A percentile compares a stretch with the other conserved stretches of the same genome.
Evolutionary conservation across 2,113 vertebrate species (phyloP).

Genomic region (Progne subis): DNA sequence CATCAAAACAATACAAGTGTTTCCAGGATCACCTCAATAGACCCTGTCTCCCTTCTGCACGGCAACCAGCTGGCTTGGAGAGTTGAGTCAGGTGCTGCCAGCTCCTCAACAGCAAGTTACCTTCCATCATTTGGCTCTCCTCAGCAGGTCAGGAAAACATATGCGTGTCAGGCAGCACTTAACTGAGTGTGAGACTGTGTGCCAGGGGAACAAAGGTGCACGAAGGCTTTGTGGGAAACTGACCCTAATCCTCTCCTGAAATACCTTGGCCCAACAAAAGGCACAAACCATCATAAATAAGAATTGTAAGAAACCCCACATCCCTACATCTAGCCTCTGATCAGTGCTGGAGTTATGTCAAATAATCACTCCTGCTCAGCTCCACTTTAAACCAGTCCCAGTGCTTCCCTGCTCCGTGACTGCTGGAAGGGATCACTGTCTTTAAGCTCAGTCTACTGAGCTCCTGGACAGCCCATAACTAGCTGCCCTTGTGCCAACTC

Average conservation of each 20-base stretch:
- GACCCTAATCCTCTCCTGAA: background rate
- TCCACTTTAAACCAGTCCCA: background rate
- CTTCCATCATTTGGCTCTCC: background rate
- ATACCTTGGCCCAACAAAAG: background rate
- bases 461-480: background rate
- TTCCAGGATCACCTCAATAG: background rate
- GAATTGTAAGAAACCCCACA: background rate
- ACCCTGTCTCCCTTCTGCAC: background rate
- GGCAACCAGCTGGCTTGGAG: conserved; percentile 40
- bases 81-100: background rate
- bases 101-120: background rate
- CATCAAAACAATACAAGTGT: background rate
- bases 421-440: background rate
- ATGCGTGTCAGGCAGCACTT: background rate
- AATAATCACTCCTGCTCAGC: background rate
- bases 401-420: background rate
- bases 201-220: background rate
- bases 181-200: background rate
- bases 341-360: background rate
- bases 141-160: background rate
- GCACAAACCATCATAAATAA: background rate
- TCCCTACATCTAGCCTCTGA: background rate
- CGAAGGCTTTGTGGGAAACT: background rate
- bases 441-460: background rate
- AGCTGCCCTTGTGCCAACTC: background rate